Evolutionary conservation across 2,113 vertebrate genomes (phyloP), one percentile per base, ranked within the genome.

Genomic region (Oreochromis tanganicae): DNA sequence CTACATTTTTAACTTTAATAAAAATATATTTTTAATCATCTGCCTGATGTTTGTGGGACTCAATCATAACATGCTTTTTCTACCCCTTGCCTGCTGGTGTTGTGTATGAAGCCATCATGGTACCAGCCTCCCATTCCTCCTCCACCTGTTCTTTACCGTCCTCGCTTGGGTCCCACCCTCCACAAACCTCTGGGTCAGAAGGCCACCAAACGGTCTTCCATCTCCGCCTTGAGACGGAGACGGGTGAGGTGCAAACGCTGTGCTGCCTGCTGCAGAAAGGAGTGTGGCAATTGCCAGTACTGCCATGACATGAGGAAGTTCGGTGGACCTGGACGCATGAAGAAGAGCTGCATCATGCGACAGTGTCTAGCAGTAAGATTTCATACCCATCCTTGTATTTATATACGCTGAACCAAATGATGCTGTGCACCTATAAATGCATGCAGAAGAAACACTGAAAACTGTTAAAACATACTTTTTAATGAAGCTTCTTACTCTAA

Each of bases 241-340:
- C 95, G 98, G 3, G 98, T 99, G 50, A 96, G 98, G 24, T 99
- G 98, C 91, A 97, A 98, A 13, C 98, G 97, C 87, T 99, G 98
- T 84, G 96, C 97, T n/a, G 98, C 96, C 11, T 99, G 98, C 93
- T 93, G 97, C 91, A 97, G 98, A 86, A 97, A 97, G 43, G 98
- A 98, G 95, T 99, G 98, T 32, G 98, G 98, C 78, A 96, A 96
- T 81, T 99, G 98, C 95, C 97, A 97, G 91, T 99, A 97, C 92
- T 99, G 98, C 95, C 97, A 96, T 19, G 98, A 99, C 95, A 99
- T 99, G 98, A 98, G 97, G 96, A 99, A 98, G 92, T 98, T 98
- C 14, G 98, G 98, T 0, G 98, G 98, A 0, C 97, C 98, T 6
- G 98, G 98, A 11, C 97, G 98, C 34, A 98, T 99, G 97, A 99